Base-by-base conservation (phyloP, 2,797 vertebrate species). In the Prionace glauca region DNA sequence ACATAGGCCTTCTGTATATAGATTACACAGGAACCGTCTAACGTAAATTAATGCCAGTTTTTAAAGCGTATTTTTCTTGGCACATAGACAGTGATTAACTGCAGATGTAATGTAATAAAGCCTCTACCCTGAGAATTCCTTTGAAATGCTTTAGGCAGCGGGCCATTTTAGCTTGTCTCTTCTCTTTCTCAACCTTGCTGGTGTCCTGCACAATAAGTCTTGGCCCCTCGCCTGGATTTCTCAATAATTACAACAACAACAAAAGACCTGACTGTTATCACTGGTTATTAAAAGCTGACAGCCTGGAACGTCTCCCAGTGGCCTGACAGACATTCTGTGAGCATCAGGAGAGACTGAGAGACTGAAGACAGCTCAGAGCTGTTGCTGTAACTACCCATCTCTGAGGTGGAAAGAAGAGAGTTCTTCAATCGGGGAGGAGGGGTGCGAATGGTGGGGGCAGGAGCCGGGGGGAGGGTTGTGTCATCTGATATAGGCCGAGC, bases 161-260 rank as follows among this genome's bases (percentile, higher is more conserved):
- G 65, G 90, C 90, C 90, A 92, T 41, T 69, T 92, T 24, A 69
- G 90, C 90, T 41, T 65, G 36, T 69, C 62, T 92, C 65, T 45
- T 45, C 36, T 45, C 79, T 84, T 84, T 84, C 36, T 1, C 36
- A 45, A 45, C 41, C 81, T 36, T 41, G 65, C 62, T 92, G 90
- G 90, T 69, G 90, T 26, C 65, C 62, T 69, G 65, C 62, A 69
- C 90, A 92, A 92, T 92, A n/a, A 60, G 62, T 24, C 65, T 69
- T 92, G 90, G 90, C n/a, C 20, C 65, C 22, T 36, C 18, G 90
- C 90, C 65, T 36, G 11, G 65, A 69, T 22, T 92, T 24, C 65
- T 24, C 90, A 92, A 41, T 92, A 41, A 92, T 92, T 92, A 67
- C 90, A 69, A 92, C 90, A 92, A 92, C 62, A 67, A 92, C 90